A percentile compares a stretch with the other conserved stretches of the same genome.
phyloP scores from a whole-genome alignment of 2,888 invertebrate genomes.

The Eupsilia transversa region DNA sequence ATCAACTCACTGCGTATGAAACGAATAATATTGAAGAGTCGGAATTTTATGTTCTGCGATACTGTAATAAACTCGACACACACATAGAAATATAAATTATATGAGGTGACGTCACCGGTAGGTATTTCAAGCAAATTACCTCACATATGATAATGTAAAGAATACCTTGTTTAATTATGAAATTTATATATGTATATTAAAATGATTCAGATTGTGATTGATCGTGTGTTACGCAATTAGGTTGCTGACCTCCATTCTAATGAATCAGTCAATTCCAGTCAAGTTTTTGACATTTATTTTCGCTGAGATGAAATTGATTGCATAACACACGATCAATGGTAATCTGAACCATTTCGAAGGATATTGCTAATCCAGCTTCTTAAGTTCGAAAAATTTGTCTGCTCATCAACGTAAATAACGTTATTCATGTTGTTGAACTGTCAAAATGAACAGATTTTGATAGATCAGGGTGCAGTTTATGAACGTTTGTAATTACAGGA shows the following conservation, averaged over 20 bases:
- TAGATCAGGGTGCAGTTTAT: too few relatives aligned
- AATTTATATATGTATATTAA: too few relatives aligned
- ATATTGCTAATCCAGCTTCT: too few relatives aligned
- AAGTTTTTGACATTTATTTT: not conserved
- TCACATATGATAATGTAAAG: not conserved
- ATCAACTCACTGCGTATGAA: not conserved
- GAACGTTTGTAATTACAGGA: not conserved
- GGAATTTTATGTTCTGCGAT: constrained; percentile 8
- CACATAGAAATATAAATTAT: constrained; percentile 32
- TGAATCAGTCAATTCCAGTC: not conserved
- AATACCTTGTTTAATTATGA: too few relatives aligned
- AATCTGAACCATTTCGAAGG: too few relatives aligned
- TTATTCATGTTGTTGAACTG: too few relatives aligned
- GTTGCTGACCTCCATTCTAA: not conserved
- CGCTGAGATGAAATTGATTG: not conserved
- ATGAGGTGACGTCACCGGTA: constrained; percentile 29
- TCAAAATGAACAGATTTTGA: too few relatives aligned
- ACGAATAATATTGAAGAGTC: constrained; percentile 14
- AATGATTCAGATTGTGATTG: too few relatives aligned
- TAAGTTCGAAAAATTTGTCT: too few relatives aligned
- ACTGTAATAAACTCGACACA: constrained; percentile 32
- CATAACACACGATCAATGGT: too few relatives aligned
- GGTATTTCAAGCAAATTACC: constrained; percentile 11
- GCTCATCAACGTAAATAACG: too few relatives aligned
- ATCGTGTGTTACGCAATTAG: too few relatives aligned